A percentile compares a stretch with the other conserved stretches of the same genome.
Evolutionary conservation across 2,888 invertebrate genomes (phyloP).

Genomic region (Spilarctia lutea): DNA sequence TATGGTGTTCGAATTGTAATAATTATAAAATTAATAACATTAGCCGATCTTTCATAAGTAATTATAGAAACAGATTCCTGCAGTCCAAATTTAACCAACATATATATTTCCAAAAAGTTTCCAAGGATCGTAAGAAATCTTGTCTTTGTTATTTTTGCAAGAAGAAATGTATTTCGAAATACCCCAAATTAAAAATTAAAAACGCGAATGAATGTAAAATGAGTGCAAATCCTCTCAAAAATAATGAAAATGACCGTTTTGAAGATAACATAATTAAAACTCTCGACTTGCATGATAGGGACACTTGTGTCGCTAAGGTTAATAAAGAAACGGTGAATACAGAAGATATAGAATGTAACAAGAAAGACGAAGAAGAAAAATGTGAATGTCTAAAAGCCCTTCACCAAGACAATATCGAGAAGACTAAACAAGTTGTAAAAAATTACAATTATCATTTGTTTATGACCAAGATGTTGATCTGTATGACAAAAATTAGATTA

Average conservation of each 20-base stretch:
- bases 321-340: neutral
- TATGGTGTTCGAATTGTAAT: conserved; percentile 1
- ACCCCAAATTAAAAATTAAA: neutral
- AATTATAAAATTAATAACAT: conserved; percentile 4
- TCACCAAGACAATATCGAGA: neutral
- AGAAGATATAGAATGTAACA: neutral
- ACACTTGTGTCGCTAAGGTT: neutral
- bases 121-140: neutral
- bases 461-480: conserved; percentile 1
- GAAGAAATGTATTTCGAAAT: conserved; percentile 12
- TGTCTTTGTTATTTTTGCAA: conserved; percentile 6
- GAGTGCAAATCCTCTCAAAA: neutral
- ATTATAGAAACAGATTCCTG: neutral
- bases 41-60: neutral
- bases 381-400: neutral
- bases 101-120: neutral
- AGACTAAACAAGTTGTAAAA: neutral
- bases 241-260: neutral
- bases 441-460: neutral
- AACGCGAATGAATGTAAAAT: neutral
- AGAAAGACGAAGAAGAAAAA: neutral
- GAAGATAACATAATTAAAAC: neutral
- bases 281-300: neutral
- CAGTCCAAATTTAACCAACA: neutral
- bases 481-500: neutral